Percentiles rank a stretch among this genome's conserved stretches.
phyloP scores from a whole-genome alignment of 2,113 vertebrate genomes.

The Sphyrna mokarran region DNA sequence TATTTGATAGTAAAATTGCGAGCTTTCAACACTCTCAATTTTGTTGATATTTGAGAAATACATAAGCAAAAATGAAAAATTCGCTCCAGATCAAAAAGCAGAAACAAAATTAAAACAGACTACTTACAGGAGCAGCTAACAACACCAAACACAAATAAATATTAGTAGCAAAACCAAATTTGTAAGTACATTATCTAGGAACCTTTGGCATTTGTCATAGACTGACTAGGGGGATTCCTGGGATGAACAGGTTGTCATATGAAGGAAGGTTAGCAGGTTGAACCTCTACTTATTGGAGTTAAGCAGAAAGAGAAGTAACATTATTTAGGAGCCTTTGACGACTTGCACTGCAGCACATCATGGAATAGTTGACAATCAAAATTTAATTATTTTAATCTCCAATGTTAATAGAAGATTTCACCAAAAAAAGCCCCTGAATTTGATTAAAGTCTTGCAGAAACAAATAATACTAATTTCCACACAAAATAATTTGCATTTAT shows the following conservation, averaged over 20 bases:
- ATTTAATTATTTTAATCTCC: neutral
- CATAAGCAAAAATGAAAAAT: neutral
- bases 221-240: no score
- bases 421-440: neutral
- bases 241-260: no score
- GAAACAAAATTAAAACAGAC: neutral
- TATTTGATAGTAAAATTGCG: no score
- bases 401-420: neutral
- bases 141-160: neutral
- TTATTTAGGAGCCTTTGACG: neutral
- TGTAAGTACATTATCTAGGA: neutral
- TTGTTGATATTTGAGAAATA: neutral
- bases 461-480: neutral
- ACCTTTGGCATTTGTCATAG: neutral
- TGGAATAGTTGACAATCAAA: neutral
- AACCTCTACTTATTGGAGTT: no score
- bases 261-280: no score
- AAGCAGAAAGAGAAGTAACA: no score
- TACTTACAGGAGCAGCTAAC: neutral
- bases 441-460: neutral
- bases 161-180: neutral
- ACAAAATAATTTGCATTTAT: neutral
- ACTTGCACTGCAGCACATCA: neutral
- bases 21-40: no score
- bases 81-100: neutral